Base-by-base conservation (phyloP, 1,140 invertebrate species). In the Drosophila cardini region DNA sequence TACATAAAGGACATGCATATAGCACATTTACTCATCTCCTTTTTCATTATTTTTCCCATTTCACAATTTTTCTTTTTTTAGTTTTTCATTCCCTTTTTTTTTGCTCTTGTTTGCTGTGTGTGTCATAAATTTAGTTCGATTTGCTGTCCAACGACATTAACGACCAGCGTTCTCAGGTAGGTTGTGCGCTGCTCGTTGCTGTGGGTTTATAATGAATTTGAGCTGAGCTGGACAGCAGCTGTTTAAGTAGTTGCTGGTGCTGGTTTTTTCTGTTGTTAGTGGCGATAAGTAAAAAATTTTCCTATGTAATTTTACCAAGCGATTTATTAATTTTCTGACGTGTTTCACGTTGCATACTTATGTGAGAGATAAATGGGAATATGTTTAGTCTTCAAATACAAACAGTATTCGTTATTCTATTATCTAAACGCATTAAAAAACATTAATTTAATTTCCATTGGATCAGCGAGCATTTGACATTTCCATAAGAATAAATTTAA, bases 71-170 rank as follows among this genome's bases (percentile, higher is more conserved):
- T n/a, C 36, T 18, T 68, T 69, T 63, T 72, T 57, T 67, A 52
- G 61, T 76, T 72, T 69, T 58, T 38, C 60, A 58, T 30, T 55
- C 46, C 67, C 40, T 67, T 70, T 34, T 50, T 70, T 63, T 64
- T 45, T 46, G 21, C 50, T 9, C 36, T 60, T 40, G 26, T 70
- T 62, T 18, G 15, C 50, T 52, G 73, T 68, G 77, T 73, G 81
- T 85, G 82, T 90, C 86, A 90, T 90, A 90, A 90, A 90, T 90
- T 86, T 90, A 90, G 86, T 90, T 90, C 86, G 86, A 90, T 90
- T 90, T 90, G 80, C 83, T 90, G 77, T 90, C 81, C 84, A 78
- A 84, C 63, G 82, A 78, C 82, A 86, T 87, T 87, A 86, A 79
- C 71, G 74, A 56, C 70, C 18, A 26, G 52, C 45, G 72, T 73